Evolutionary conservation across 2,888 invertebrate species (phyloP), one percentile per base, ranked within the genome.

Genomic region (Oasisia sp.): DNA sequence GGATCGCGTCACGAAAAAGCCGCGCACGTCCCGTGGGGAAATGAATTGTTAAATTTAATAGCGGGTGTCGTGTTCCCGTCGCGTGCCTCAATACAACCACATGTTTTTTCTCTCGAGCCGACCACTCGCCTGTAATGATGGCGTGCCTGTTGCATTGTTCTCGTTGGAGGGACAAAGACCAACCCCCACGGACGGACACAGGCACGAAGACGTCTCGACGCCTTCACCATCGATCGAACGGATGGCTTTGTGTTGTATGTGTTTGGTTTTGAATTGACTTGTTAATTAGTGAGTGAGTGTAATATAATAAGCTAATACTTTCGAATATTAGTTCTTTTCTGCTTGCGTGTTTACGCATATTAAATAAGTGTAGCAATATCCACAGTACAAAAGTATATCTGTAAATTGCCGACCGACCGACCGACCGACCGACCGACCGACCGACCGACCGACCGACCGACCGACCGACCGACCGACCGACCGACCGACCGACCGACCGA

Each of bases 1-100:
- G 74, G 19, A n/a, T 74, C 74, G 27, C 74, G 74, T 74, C 74
- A 74, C 27, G 74, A 74, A 74, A 74, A 19, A 27, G 74, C 19
- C n/a, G 27, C 7, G n/a, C n/a, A 27, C n/a, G 74, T 74, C 74
- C 27, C 50, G 74, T 19, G 19, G 74, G 74, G 74, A 74, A 74
- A 74, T 74, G 74, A 74, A 74, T 74, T 74, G 74, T 74, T 74
- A 19, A 74, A 74, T 74, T 74, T 74, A 74, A 74, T 74, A 27
- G 74, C 27, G 74, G 56, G 74, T 74, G 27, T 74, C 74, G 74
- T 74, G 27, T 74, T 74, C 3, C n/a, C 74, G n/a, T 74, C 0
- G 74, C 27, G n/a, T 74, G 74, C 74, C n/a, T 74, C 74, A 74
- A 74, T n/a, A 74, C 14, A 27, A 7, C 74, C 7, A 74, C 74